Conservation (phyloP, 1,140 invertebrate species). For the Dendrolimus kikuchii region DNA sequence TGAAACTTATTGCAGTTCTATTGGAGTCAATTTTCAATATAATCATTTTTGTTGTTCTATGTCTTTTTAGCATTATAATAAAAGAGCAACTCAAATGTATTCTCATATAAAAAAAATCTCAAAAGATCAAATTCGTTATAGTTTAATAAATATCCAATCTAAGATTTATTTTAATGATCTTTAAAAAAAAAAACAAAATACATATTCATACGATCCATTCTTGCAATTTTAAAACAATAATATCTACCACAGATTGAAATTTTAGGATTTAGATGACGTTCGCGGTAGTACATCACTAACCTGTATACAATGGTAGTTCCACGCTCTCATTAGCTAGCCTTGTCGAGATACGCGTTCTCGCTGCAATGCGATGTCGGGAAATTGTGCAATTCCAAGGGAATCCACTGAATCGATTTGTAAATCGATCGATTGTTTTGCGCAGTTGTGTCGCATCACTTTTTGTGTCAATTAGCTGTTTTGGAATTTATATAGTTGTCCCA, state of each 20-base stretch:
- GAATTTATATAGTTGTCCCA: too few species aligned
- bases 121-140: too few species aligned
- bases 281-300: constrained; percentile 36
- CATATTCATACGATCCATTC: not conserved
- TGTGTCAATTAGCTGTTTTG: not conserved
- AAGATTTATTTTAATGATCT: too few species aligned
- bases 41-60: too few species aligned
- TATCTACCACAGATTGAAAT: not conserved
- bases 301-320: constrained; percentile 63
- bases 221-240: constrained; percentile 1
- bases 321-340: constrained; percentile 61
- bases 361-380: constrained; percentile 15
- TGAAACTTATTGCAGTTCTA: too few species aligned
- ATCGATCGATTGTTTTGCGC: constrained; percentile 32
- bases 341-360: constrained; percentile 28
- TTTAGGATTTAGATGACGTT: constrained; percentile 29
- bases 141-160: too few species aligned
- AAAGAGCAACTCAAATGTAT: too few species aligned
- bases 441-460: constrained; percentile 13
- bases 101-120: too few species aligned
- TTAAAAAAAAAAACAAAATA: too few species aligned
- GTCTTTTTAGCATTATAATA: too few species aligned
- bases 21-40: too few species aligned
- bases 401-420: constrained; percentile 39
- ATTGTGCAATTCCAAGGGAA: constrained; percentile 47